A percentile compares a stretch with the other conserved stretches of the same genome.
phyloP scores from a whole-genome alignment of 2,113 vertebrate genomes.

The Cephalophus harveyi region DNA sequence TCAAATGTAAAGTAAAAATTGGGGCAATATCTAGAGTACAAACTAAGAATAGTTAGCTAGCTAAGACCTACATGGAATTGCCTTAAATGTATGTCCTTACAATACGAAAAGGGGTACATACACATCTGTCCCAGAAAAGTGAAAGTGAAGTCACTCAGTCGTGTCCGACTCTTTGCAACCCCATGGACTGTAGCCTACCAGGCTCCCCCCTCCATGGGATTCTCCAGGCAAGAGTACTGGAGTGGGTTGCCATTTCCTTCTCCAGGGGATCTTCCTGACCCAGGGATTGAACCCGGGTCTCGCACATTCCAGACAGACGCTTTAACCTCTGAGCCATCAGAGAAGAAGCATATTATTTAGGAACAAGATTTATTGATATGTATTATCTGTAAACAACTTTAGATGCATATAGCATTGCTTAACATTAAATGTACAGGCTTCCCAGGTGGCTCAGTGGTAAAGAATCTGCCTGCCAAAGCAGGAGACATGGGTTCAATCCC shows the following conservation, averaged over 20 bases:
- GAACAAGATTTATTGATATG: slow-evolving; percentile 19
- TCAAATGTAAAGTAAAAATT: slow-evolving; percentile 26
- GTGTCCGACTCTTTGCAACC: too few relatives aligned
- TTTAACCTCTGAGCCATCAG: too few relatives aligned
- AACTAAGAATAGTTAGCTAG: not conserved
- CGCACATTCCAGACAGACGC: too few relatives aligned
- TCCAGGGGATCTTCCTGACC: too few relatives aligned
- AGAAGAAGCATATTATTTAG: not conserved
- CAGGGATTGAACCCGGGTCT: too few relatives aligned
- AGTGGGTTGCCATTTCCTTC: too few relatives aligned
- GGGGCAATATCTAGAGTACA: not conserved
- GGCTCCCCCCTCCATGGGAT: too few relatives aligned
- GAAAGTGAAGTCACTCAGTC: too few relatives aligned
- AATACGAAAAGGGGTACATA: not conserved
- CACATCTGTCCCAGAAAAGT: not conserved
- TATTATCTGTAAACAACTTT: not conserved
- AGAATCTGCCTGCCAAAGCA: not conserved
- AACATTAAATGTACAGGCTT: not conserved
- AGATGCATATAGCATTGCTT: not conserved
- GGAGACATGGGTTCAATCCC: not conserved
- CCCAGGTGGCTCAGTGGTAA: not conserved
- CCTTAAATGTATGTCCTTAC: not conserved
- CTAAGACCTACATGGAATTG: not conserved
- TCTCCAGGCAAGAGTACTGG: too few relatives aligned
- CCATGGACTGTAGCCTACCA: too few relatives aligned